These are phyloP conservation scores for Vulpes ferrilata DNA, from an alignment of 2,113 vertebrate genomes.

Conservation along the genomic window DNA sequence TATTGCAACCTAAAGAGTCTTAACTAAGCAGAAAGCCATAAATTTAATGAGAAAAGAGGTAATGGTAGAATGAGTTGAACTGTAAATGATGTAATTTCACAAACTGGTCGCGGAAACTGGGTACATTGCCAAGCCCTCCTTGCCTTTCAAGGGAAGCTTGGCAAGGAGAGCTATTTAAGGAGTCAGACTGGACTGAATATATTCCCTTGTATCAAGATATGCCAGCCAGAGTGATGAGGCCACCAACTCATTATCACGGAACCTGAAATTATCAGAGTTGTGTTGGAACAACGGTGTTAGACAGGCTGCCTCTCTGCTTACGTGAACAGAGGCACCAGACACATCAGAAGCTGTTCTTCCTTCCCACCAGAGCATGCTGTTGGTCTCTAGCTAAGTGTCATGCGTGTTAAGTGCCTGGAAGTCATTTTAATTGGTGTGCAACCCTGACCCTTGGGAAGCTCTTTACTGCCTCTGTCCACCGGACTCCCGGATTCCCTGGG, in stretches of 20 bases:
- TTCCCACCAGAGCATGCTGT: not conserved
- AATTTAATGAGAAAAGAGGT: not conserved
- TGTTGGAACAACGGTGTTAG: not conserved
- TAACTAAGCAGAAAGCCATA: not conserved
- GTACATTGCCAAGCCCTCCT: not conserved
- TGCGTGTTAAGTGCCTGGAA: not conserved
- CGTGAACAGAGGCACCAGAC: not conserved
- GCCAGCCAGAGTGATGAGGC: not conserved
- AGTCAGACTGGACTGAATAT: not conserved
- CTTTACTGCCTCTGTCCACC: not conserved
- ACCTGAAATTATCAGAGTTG: not conserved
- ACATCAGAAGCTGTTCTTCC: not conserved
- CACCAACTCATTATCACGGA: not conserved
- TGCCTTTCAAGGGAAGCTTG: accelerated
- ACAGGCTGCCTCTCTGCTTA: not conserved
- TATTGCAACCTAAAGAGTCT: not conserved
- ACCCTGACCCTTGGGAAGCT: not conserved
- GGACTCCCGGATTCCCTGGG: not conserved
- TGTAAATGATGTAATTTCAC: not conserved
- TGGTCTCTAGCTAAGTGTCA: not conserved
- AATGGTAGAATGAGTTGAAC: not conserved
- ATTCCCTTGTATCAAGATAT: not conserved
- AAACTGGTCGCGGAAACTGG: not conserved
- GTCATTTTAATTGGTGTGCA: slow-evolving; percentile 58
- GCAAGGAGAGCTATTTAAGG: not conserved